phyloP scores from a whole-genome alignment of 1,140 invertebrate genomes.

The Dreissena rostriformis region DNA sequence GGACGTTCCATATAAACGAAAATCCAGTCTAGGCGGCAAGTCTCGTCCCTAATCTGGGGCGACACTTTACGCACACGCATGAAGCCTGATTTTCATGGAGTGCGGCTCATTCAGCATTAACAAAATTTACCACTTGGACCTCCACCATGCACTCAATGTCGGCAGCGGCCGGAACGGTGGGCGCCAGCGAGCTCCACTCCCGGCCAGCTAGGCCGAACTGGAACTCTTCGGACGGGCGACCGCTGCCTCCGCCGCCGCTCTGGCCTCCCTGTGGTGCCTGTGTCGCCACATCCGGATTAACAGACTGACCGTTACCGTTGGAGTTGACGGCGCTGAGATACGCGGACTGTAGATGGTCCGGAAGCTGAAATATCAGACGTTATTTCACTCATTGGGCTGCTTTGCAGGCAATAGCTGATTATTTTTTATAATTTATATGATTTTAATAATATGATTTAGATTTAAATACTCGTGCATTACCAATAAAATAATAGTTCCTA shows the following conservation, averaged over 20 bases:
- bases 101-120: too few relatives aligned
- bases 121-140: neutral
- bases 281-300: neutral
- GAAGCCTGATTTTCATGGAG: too few relatives aligned
- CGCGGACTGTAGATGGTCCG: neutral
- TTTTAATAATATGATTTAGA: too few relatives aligned
- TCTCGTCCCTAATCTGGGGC: too few relatives aligned
- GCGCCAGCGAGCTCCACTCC: neutral
- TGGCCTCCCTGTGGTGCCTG: neutral
- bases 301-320: neutral
- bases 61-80: too few relatives aligned
- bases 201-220: neutral
- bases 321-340: constrained; percentile 2
- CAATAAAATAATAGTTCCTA: too few relatives aligned
- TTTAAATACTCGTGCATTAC: too few relatives aligned
- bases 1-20: too few relatives aligned
- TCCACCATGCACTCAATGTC: constrained; percentile 15
- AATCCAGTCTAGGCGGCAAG: too few relatives aligned
- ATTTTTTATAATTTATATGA: too few relatives aligned
- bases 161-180: constrained; percentile 1
- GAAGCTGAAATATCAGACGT: neutral
- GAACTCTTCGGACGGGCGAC: neutral
- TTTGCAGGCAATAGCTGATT: too few relatives aligned
- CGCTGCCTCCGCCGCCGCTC: neutral
- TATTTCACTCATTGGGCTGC: too few relatives aligned